Evolutionary conservation across 1,140 invertebrate species (phyloP).

Genomic region (Nasonia giraulti): DNA sequence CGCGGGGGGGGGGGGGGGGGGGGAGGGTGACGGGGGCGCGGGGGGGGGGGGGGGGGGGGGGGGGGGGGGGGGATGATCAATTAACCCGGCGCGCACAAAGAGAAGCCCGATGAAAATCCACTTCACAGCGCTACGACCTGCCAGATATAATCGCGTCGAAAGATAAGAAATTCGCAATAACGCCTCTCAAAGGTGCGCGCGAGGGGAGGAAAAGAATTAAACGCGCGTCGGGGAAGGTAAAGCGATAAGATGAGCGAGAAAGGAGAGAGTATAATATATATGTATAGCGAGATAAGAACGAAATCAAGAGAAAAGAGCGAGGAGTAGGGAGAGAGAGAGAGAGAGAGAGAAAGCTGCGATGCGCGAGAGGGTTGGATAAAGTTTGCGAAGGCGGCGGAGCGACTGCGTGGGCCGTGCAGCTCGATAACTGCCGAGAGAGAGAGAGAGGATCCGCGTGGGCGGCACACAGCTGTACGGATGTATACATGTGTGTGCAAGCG

Average conservation of each 20-base stretch:
- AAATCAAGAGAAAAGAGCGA: constrained; percentile 1
- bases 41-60: no score
- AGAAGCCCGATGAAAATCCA: no score
- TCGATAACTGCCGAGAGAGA: constrained; percentile 58
- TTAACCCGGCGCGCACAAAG: no score
- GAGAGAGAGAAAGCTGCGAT: not conserved
- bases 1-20: no score
- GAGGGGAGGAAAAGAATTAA: not conserved
- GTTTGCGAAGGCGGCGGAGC: constrained; percentile 49
- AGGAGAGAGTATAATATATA: not conserved
- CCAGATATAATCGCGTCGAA: no score
- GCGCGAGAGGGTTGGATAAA: constrained; percentile 6
- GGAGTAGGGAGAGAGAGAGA: no score
- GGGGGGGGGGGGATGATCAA: no score
- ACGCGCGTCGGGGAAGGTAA: not conserved
- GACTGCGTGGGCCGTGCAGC: constrained; percentile 59
- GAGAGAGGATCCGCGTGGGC: constrained; percentile 32
- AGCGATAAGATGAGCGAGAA: not conserved
- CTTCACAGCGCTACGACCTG: no score
- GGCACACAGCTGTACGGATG: not conserved
- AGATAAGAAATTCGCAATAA: no score
- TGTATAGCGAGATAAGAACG: not conserved
- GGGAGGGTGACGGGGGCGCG: no score
- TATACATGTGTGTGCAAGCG: not conserved
- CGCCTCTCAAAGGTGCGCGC: no score